Base-by-base conservation (phyloP, 2,888 invertebrate species). In the Cataglyphis livida region DNA sequence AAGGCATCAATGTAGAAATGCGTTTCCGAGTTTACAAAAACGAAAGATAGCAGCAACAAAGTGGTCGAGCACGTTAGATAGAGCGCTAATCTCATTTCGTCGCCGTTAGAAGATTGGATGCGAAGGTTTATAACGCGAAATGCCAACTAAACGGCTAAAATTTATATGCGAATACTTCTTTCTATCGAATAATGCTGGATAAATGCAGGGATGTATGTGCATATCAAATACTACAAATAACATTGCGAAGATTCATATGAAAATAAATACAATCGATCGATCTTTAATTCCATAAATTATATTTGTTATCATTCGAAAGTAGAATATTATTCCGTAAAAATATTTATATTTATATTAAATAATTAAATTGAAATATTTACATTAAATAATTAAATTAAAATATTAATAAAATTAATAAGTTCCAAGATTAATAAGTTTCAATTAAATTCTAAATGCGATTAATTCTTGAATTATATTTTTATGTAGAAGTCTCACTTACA, bases 111-210 rank as follows among this genome's bases (percentile, higher is more conserved):
- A 12, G 3, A n/a, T 75, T 18, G 10, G 5, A 41, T 10, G 12
- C 35, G 18, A 65, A 18, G 18, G 65, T 76, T 76, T 66, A 51
- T 3, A 38, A 15, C 65, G 18, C 66, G 35, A 51, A 21, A 51
- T 51, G 35, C 15, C 44, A 25, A 76, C 75, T 76, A 76, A 76
- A 65, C 38, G 35, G 48, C 9, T 66, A 28, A 54, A 66, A 76
- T 51, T 51, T 38, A 51, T 18, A 41, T 12, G 41, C 35, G 25
- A 75, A 75, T 25, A 51, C 12, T 18, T 48, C 21, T 35, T 18
- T 10, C 44, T 51, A 18, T 65, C 28, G 7, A 35, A 18, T 48
- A 75, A 38, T 12, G 5, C 3, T 5, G 35, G 18, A 28, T 76
- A n/a, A 38, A 65, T 25, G 25, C 65, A 48, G 65, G 75, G 35